A percentile compares a stretch with the other conserved stretches of the same genome.
phyloP scores from a whole-genome alignment of 2,113 vertebrate genomes.

The Sinocyclocheilus grahami region DNA sequence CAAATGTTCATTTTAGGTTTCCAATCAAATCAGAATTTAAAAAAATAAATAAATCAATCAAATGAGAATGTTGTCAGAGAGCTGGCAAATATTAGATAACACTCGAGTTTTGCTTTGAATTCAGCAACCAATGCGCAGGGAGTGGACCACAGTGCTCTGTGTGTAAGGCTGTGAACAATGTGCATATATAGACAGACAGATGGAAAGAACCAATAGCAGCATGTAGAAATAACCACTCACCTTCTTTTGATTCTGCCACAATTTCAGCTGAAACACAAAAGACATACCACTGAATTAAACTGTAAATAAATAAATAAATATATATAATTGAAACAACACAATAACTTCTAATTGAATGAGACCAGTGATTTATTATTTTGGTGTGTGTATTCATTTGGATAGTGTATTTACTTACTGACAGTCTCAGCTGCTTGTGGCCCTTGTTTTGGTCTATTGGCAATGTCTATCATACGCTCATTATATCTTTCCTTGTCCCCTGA shows the following conservation, averaged over 20 bases:
- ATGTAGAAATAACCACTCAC: constrained; percentile 37
- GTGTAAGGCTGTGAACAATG: background rate
- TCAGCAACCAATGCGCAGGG: background rate
- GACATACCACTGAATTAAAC: background rate
- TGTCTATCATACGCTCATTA: constrained; percentile 64
- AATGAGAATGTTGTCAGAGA: background rate
- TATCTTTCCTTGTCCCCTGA: constrained; percentile 68
- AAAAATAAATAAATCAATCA: too few relatives aligned
- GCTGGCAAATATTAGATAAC: background rate
- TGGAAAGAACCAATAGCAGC: background rate
- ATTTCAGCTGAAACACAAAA: constrained; percentile 24
- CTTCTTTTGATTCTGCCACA: constrained; percentile 38
- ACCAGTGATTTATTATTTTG: background rate
- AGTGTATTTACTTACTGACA: constrained; percentile 47
- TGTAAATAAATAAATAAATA: background rate
- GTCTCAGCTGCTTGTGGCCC: constrained; percentile 34
- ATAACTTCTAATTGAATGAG: background rate
- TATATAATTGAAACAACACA: background rate
- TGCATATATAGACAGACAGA: background rate
- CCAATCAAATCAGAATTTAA: background rate
- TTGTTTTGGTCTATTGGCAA: constrained; percentile 58
- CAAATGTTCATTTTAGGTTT: background rate
- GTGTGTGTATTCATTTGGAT: background rate
- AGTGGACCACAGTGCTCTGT: background rate
- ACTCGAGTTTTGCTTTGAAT: background rate